These are phyloP conservation scores for Muschampia staudingeri DNA, from an alignment of 2,888 invertebrate genomes.

Conservation along the genomic window DNA sequence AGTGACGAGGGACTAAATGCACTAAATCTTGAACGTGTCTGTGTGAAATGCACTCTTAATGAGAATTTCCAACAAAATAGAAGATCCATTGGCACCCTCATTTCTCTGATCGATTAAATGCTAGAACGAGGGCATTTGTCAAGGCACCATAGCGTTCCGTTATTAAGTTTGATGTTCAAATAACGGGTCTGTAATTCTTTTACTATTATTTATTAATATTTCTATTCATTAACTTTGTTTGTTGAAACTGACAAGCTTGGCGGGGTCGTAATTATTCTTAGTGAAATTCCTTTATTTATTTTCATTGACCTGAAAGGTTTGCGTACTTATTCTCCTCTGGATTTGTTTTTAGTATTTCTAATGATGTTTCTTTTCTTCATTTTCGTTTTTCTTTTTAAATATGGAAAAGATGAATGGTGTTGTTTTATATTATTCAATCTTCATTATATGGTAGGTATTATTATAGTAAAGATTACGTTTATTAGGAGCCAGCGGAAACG, in stretches of 20 bases:
- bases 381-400: background rate
- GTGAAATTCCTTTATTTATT: background rate
- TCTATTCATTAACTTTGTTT: background rate
- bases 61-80: background rate
- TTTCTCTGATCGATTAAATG: constrained; percentile 42
- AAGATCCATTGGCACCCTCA: constrained; percentile 20
- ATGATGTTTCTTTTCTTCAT: background rate
- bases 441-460: too few relatives aligned
- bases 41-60: background rate
- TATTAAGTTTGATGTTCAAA: constrained; percentile 37
- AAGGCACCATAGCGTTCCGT: constrained; percentile 40
- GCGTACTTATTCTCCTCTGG: background rate
- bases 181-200: constrained; percentile 12
- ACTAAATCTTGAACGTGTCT: background rate
- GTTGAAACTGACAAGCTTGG: background rate
- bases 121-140: constrained; percentile 63
- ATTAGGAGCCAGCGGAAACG: too few relatives aligned
- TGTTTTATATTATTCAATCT: background rate
- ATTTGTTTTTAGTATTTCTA: background rate
- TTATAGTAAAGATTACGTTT: too few relatives aligned
- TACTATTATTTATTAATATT: constrained; percentile 4
- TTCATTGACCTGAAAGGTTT: background rate
- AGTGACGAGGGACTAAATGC: too few relatives aligned
- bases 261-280: background rate
- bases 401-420: too few relatives aligned